A percentile compares a stretch with the other conserved stretches of the same genome.
Conservation (phyloP, 2,888 invertebrate genomes). For the Acanthopleura granulata region DNA sequence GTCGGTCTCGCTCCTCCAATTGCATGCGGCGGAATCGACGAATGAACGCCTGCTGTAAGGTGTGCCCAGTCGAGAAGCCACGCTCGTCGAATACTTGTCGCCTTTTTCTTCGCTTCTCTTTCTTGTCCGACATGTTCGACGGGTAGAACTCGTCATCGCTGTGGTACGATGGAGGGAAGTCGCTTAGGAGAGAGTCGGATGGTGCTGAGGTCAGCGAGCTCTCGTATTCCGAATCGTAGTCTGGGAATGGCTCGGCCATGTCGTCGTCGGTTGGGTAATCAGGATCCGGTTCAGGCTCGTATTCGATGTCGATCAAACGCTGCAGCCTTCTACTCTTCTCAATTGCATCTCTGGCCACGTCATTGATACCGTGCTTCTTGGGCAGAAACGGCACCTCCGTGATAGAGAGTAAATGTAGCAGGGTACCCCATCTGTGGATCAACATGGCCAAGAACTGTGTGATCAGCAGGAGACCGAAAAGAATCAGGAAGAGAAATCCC, state of each 20-base stretch:
- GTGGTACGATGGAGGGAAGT: slow-evolving; percentile 43
- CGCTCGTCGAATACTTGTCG: slow-evolving; percentile 40
- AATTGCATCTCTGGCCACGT: slow-evolving; percentile 50
- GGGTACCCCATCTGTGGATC: slow-evolving; percentile 97
- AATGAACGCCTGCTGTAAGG: slow-evolving; percentile 46
- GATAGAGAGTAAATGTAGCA: slow-evolving; percentile 96
- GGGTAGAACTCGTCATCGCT: slow-evolving; percentile 29
- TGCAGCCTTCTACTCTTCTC: slow-evolving; percentile 49
- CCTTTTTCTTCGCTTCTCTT: slow-evolving; percentile 25
- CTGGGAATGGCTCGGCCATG: slow-evolving; percentile 43
- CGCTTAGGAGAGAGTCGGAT: slow-evolving; percentile 30
- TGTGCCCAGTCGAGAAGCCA: slow-evolving; percentile 42
- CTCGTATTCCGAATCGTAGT: slow-evolving; percentile 42
- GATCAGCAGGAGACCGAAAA: slow-evolving; percentile 95
- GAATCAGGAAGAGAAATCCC: slow-evolving; percentile 96
- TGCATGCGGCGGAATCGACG: slow-evolving; percentile 37
- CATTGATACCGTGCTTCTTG: slow-evolving; percentile 45
- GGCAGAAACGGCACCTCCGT: slow-evolving; percentile 78
- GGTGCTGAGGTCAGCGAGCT: slow-evolving; percentile 29
- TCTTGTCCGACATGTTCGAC: slow-evolving; percentile 3
- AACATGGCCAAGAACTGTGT: slow-evolving; percentile 98
- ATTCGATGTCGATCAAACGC: slow-evolving; percentile 51
- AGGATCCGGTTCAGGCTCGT: slow-evolving; percentile 45
- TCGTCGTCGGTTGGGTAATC: slow-evolving; percentile 33
- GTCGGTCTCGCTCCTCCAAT: slow-evolving; percentile 6